Evolutionary conservation across 2,113 vertebrate species (phyloP), one percentile per base, ranked within the genome.

Genomic region (Corydoras maculifer): DNA sequence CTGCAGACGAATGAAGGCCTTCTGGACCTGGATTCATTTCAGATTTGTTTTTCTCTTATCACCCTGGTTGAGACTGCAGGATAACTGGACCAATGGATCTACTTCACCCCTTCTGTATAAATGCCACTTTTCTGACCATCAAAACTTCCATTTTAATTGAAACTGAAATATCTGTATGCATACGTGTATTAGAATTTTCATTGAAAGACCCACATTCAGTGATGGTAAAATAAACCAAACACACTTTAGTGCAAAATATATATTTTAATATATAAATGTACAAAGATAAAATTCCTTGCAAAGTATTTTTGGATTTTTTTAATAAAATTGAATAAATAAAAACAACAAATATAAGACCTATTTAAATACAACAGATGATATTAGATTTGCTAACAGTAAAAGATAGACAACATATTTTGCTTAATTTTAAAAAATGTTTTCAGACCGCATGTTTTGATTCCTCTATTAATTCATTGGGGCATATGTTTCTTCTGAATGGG

Each of bases 161-260:
- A 53, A 53, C 5, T 53, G 11, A 53, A 43, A 43, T 43, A 43
- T 43, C 35, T 43, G 7, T 43, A 0, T 43, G 7, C 2, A 25
- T 25, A 25, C 18, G 18, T 43, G 35, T 43, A 2, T 43, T 43
- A 0, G 35, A 43, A 43, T 5, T 5, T 43, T 43, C 35, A 2
- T 43, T 43, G 48, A 25, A 25, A 25, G 18, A 57, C 9, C n/a
- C 53, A 58, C 65, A 43, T 2, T 14, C 51, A 67, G 53, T 10
- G 5, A 51, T 61, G 29, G 14, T n/a, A 8, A 68, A 60, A 54
- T 31, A 8, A 51, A n/a, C 64, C 69, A 50, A 62, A 58, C 9
- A 51, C 14, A 58, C 29, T 12, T 54, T 62, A 60, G n/a, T 78
- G 50, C 9, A 72, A 78, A 75, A 78, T 75, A 78, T 61, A 75